These are phyloP conservation scores for Ardeotis arabs DNA, from an alignment of 2,113 vertebrate species.

Conservation along the genomic window DNA sequence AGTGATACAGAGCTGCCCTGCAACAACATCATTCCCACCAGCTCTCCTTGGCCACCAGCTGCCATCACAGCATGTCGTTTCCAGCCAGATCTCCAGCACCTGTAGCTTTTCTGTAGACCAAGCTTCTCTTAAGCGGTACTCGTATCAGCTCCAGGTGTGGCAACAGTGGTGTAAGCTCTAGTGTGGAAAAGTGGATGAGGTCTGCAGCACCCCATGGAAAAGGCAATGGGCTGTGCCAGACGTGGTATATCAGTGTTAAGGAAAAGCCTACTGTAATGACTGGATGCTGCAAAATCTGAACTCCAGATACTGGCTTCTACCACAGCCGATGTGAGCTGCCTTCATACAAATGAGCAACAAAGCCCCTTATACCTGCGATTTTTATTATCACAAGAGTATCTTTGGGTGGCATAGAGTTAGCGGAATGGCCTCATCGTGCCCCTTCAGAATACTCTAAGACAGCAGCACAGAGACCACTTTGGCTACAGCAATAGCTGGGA, in stretches of 20 bases:
- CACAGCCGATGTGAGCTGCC: neutral
- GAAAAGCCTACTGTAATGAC: neutral
- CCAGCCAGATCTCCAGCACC: neutral
- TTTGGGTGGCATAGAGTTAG: neutral
- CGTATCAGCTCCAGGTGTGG: neutral
- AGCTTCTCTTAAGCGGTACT: neutral
- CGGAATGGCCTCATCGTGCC: neutral
- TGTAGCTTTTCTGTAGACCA: neutral
- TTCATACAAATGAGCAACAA: neutral
- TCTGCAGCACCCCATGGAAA: neutral
- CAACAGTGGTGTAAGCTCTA: neutral
- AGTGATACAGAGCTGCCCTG: accelerated
- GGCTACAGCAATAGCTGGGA: accelerated
- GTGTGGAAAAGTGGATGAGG: neutral
- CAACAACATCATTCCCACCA: too few relatives aligned
- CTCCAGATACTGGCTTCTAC: neutral
- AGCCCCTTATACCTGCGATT: neutral
- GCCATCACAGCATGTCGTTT: neutral
- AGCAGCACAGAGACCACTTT: neutral
- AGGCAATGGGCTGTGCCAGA: neutral
- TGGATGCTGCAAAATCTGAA: neutral
- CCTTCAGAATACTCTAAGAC: neutral
- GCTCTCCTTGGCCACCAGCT: neutral
- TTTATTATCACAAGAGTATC: neutral
- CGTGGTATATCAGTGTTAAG: accelerated